Evolutionary conservation across 2,113 vertebrate genomes (phyloP).

Genomic region (Uria aalge): DNA sequence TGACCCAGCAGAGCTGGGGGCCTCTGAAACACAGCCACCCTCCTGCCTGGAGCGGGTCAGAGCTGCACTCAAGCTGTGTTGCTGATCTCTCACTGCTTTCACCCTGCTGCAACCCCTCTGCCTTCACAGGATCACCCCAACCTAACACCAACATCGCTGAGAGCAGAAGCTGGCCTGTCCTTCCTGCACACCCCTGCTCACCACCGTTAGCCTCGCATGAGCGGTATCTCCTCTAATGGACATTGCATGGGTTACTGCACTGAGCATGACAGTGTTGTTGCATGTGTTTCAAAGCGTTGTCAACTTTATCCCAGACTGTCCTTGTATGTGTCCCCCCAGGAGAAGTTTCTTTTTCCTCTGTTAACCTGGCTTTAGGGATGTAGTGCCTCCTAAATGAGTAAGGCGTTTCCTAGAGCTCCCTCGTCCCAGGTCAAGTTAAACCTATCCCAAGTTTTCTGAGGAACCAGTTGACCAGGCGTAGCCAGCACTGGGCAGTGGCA

Average conservation of each 20-base stretch:
- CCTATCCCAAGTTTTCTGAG: not conserved
- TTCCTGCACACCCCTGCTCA: not conserved
- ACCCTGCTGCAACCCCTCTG: not conserved
- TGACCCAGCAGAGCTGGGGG: not conserved
- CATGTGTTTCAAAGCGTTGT: not conserved
- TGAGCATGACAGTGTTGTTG: constrained; percentile 14
- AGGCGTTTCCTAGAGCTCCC: not conserved
- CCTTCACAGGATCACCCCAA: accelerated
- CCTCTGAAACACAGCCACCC: not conserved
- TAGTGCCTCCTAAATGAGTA: not conserved
- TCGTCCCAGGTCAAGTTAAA: not conserved
- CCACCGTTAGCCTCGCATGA: not conserved
- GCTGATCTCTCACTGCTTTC: not conserved
- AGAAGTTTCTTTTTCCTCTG: not conserved
- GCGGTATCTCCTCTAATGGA: constrained; percentile 54
- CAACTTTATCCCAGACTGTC: not conserved
- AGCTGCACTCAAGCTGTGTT: not conserved
- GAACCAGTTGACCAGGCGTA: not conserved
- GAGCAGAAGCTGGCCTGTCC: not conserved
- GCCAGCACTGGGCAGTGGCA: not conserved
- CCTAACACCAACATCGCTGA: not conserved
- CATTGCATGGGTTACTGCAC: constrained; percentile 19
- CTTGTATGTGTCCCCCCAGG: not conserved
- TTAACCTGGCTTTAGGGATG: not conserved
- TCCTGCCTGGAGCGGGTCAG: not conserved